Conservation (phyloP, 2,888 invertebrate genomes). For the Synergus umbraculus region DNA sequence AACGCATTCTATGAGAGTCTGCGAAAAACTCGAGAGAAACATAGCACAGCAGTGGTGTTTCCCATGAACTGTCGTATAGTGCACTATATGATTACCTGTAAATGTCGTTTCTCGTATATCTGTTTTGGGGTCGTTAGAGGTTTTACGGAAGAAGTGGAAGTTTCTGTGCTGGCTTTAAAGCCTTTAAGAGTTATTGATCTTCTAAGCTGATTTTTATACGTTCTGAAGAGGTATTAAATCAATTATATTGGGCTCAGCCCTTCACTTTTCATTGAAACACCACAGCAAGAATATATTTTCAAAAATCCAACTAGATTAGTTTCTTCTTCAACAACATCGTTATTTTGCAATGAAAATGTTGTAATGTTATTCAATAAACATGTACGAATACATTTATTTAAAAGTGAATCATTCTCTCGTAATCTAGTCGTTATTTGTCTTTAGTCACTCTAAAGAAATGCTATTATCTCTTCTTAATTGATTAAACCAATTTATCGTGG, state of each 20-base stretch:
- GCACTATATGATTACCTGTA: conserved; percentile 37
- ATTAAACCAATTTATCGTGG: neutral
- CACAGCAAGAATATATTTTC: neutral
- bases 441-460: conserved; percentile 20
- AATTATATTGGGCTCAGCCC: conserved; percentile 8
- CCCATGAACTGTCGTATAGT: conserved; percentile 33
- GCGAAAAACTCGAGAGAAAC: neutral
- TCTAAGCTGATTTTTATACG: conserved; percentile 5
- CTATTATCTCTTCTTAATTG: neutral
- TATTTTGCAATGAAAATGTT: neutral
- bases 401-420: neutral
- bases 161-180: neutral
- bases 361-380: neutral
- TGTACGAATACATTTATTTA: neutral
- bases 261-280: neutral
- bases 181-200: conserved; percentile 9
- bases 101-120: conserved; percentile 29
- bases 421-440: conserved; percentile 10
- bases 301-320: neutral
- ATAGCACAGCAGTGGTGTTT: neutral
- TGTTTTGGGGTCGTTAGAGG: conserved; percentile 23
- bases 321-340: neutral
- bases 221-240: conserved; percentile 31
- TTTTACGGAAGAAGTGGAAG: conserved; percentile 6
- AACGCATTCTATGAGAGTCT: conserved; percentile 35